These are phyloP conservation scores for Caenorhabditis sp. DNA, from an alignment of 2,888 invertebrate genomes.

Conservation along the genomic window DNA sequence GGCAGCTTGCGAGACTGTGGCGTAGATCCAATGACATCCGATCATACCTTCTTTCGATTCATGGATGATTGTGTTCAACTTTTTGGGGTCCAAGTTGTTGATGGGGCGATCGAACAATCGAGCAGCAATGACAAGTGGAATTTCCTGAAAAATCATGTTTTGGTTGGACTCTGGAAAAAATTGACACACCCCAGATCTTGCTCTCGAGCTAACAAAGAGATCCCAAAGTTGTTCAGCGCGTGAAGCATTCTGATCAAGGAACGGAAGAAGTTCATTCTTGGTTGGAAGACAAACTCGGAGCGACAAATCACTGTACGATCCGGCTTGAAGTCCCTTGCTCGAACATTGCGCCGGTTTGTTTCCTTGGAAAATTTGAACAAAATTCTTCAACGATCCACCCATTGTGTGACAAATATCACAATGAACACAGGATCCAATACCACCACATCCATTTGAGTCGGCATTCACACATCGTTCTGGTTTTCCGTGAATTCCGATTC, in stretches of 20 bases:
- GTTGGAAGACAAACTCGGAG: constrained; percentile 69
- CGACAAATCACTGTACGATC: constrained; percentile 66
- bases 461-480: constrained; percentile 70
- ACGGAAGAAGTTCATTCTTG: constrained; percentile 68
- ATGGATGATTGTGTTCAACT: constrained; percentile 67
- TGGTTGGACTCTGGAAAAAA: background rate
- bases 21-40: constrained; percentile 70
- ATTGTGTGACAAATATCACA: constrained; percentile 69
- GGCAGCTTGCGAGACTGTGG: constrained; percentile 61
- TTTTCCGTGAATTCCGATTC: constrained; percentile 70
- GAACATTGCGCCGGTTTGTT: constrained; percentile 67
- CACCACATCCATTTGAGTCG: constrained; percentile 68
- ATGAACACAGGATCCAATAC: constrained; percentile 68
- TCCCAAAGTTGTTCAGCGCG: constrained; percentile 70
- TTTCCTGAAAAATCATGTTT: constrained; percentile 53
- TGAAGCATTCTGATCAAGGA: constrained; percentile 67
- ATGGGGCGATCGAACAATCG: constrained; percentile 68
- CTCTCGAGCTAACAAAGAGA: constrained; percentile 67
- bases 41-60: constrained; percentile 67
- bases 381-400: constrained; percentile 65
- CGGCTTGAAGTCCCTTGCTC: constrained; percentile 61
- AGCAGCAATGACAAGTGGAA: constrained; percentile 68
- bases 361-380: constrained; percentile 69
- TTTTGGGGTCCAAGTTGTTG: constrained; percentile 64
- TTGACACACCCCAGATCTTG: constrained; percentile 55